phyloP scores from a whole-genome alignment of 2,797 vertebrate genomes.

The Fundulus diaphanus region DNA sequence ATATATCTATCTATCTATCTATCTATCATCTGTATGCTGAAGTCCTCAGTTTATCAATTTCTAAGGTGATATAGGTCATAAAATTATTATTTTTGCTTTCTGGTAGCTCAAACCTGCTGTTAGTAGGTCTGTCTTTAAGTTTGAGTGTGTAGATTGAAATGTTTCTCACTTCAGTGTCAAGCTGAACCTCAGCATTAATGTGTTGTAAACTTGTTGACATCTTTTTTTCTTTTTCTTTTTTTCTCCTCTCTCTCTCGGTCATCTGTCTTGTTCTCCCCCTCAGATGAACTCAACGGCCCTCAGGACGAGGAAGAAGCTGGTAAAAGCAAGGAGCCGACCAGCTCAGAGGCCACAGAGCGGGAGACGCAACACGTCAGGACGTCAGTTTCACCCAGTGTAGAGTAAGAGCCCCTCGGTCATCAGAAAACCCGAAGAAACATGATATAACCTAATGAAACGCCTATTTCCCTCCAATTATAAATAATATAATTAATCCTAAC shows the following conservation, averaged over 20 bases:
- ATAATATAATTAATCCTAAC: not conserved
- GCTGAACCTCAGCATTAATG: not conserved
- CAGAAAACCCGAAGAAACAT: not conserved
- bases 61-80: too few relatives aligned
- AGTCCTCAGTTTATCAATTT: too few relatives aligned
- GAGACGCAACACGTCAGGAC: conserved; percentile 46
- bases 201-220: not conserved
- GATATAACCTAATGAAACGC: not conserved
- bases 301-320: conserved; percentile 29
- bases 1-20: too few relatives aligned
- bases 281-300: conserved; percentile 57
- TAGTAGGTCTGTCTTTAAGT: not conserved
- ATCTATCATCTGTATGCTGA: too few relatives aligned
- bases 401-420: conserved; percentile 62
- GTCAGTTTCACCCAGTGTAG: conserved; percentile 62
- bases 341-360: conserved; percentile 49
- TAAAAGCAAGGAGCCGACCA: conserved; percentile 27
- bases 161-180: not conserved
- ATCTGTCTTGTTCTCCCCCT: not conserved
- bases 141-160: not conserved
- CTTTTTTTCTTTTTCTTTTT: not conserved
- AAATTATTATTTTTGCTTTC: too few relatives aligned
- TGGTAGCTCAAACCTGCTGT: too few relatives aligned
- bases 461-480: not conserved
- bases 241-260: not conserved